Base-by-base conservation (phyloP, 2,113 vertebrate genomes). In the Callopanchax toddi region DNA sequence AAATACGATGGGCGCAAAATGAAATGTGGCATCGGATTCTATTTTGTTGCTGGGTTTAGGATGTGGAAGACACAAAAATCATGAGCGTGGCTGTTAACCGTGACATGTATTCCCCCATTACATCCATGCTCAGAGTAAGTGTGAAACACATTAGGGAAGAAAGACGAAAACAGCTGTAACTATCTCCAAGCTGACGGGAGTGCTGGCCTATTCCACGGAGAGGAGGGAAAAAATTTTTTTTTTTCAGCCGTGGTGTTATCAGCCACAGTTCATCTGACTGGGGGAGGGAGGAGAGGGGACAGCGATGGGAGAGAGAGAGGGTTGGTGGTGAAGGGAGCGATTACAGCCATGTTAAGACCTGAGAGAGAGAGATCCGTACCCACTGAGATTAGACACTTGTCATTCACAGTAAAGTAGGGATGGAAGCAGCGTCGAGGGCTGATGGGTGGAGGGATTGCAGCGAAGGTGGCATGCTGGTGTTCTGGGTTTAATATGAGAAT, bases 401-500 rank as follows among this genome's bases (percentile, higher is more conserved):
- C 84, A 87, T 89, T 89, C 89, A 83, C 78, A 78, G 78, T 67
- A 57, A 81, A 77, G 73, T 62, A 42, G 50, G 60, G 66, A 62
- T 23, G 54, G 70, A 64, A 21, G 56, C 49, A 21, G 56, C 49
- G 76, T 67, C n/a, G 60, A 66, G 39, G 71, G 76, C 52, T 43
- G 63, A 51, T 56, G 49, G 67, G 54, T 42, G 67, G 59, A 64
- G 60, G 21, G 57, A 58, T 63, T 36, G 69, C 22, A 3, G 23
- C 26, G 49, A 71, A 72, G 76, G 78, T 72, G 76, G 82, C 56
- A 57, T 55, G 52, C 78, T 37, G 63, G 59, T 66, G 69, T 76
- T 86, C 71, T 59, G 70, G 78, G 78, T 86, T 91, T 92, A 86
- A 92, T 92, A 92, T 86, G 63, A 87, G 83, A 87, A 86, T 87